These are phyloP conservation scores for Aplocera efformata DNA, from an alignment of 2,888 invertebrate genomes.

Conservation along the genomic window DNA sequence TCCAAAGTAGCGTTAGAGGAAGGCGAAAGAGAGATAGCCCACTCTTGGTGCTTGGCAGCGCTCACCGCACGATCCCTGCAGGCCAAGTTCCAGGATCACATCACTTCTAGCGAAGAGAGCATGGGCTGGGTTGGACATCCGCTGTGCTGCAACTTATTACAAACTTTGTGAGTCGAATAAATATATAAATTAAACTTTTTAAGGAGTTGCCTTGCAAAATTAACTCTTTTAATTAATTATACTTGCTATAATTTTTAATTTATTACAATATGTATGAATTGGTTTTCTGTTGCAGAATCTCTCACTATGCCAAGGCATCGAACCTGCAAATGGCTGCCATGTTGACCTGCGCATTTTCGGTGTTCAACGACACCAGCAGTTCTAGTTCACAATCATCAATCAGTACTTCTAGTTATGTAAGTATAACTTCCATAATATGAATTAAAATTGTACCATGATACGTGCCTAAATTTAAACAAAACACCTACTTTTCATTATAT, in stretches of 20 bases:
- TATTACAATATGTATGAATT: no score
- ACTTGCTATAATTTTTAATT: no score
- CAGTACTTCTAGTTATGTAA: slow-evolving; percentile 69
- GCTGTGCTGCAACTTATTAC: slow-evolving; percentile 90
- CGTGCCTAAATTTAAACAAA: neutral
- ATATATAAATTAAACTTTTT: no score
- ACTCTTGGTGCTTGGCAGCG: slow-evolving; percentile 93
- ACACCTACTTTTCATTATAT: no score
- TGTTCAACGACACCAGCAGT: slow-evolving; percentile 77
- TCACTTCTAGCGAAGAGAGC: slow-evolving; percentile 81
- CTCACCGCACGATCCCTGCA: slow-evolving; percentile 81
- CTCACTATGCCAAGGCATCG: slow-evolving; percentile 88
- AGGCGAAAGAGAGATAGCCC: slow-evolving; percentile 90
- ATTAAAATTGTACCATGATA: neutral
- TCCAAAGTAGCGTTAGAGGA: slow-evolving; percentile 87
- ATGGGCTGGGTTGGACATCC: slow-evolving; percentile 91
- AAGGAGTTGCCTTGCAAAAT: no score
- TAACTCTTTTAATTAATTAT: no score
- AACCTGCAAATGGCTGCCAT: slow-evolving; percentile 97
- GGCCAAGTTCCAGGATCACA: slow-evolving; percentile 53
- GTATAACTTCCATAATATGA: slow-evolving; percentile 26
- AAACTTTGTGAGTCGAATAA: slow-evolving; percentile 87
- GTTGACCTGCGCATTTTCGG: slow-evolving; percentile 93
- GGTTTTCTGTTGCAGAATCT: slow-evolving; percentile 80
- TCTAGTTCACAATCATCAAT: slow-evolving; percentile 80